Evolutionary conservation across 2,797 vertebrate species (phyloP).

Genomic region (Cichlasoma orientale): DNA sequence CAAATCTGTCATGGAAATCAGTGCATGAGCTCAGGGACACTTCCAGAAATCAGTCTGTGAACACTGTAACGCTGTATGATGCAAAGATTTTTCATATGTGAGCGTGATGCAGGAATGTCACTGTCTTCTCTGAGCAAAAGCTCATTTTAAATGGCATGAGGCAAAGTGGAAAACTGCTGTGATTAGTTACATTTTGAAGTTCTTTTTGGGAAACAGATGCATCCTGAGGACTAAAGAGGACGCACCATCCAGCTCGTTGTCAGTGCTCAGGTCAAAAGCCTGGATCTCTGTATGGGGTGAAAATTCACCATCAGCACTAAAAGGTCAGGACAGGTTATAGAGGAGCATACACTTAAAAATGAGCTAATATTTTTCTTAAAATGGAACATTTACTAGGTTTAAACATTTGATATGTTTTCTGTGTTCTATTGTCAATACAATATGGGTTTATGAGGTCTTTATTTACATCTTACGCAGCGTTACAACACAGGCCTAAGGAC

Average conservation of each 20-base stretch:
- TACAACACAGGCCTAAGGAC: not conserved
- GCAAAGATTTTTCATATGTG: not conserved
- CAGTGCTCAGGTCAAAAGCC: not conserved
- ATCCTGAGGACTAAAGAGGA: too few relatives aligned
- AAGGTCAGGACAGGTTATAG: not conserved
- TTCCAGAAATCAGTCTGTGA: not conserved
- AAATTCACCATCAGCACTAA: not conserved
- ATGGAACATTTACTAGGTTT: rapidly evolving
- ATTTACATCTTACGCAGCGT: not conserved
- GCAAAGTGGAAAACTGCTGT: not conserved
- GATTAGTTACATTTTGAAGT: too few relatives aligned
- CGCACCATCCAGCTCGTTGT: too few relatives aligned
- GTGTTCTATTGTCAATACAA: not conserved
- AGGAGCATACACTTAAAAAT: not conserved
- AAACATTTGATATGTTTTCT: not conserved
- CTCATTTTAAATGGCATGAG: not conserved
- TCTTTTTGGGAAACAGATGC: too few relatives aligned
- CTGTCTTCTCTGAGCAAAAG: not conserved
- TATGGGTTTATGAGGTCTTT: not conserved
- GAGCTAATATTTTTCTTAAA: not conserved
- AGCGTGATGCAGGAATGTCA: not conserved
- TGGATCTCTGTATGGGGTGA: not conserved
- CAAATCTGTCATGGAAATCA: not conserved
- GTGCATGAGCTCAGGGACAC: not conserved
- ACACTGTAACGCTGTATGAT: too few relatives aligned